A percentile compares a stretch with the other conserved stretches of the same genome.
Conservation (phyloP, 2,113 vertebrate species). For the Dryoscopus gambensis region DNA sequence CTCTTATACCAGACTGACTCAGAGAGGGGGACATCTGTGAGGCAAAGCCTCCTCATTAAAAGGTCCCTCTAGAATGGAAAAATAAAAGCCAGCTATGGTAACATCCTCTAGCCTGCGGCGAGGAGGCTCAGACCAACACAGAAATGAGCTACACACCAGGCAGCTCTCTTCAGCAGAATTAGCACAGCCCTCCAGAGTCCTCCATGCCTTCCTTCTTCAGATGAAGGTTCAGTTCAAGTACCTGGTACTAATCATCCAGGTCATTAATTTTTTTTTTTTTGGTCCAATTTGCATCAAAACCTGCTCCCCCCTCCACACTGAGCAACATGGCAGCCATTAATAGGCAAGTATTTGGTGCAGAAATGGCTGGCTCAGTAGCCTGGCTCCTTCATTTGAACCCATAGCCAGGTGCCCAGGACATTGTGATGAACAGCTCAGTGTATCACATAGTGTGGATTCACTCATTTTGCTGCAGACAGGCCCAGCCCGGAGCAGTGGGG, state of each 20-base stretch:
- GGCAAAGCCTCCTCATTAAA: slow-evolving; percentile 47
- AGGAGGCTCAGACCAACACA: not conserved
- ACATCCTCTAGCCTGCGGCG: not conserved
- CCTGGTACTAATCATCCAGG: not conserved
- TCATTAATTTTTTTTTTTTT: not conserved
- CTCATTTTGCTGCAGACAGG: not conserved
- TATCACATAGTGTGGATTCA: not conserved
- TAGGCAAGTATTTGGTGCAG: not conserved
- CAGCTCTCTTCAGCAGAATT: slow-evolving; percentile 23
- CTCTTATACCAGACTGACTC: slow-evolving; percentile 12
- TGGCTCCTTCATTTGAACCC: not conserved
- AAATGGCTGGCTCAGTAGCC: not conserved
- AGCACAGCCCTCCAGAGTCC: not conserved
- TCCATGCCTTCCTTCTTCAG: not conserved
- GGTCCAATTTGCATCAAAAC: not conserved
- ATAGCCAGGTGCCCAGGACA: not conserved
- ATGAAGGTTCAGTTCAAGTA: not conserved
- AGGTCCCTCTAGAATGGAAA: slow-evolving; percentile 1
- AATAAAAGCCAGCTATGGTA: slow-evolving; percentile 20
- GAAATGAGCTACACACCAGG: not conserved
- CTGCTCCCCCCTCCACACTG: not conserved
- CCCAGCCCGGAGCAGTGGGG: not conserved
- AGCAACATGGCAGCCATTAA: not conserved
- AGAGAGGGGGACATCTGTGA: not conserved
- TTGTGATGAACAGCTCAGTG: not conserved